Conservation (phyloP, 1,140 invertebrate species). For the Rhyzopertha dominica region DNA sequence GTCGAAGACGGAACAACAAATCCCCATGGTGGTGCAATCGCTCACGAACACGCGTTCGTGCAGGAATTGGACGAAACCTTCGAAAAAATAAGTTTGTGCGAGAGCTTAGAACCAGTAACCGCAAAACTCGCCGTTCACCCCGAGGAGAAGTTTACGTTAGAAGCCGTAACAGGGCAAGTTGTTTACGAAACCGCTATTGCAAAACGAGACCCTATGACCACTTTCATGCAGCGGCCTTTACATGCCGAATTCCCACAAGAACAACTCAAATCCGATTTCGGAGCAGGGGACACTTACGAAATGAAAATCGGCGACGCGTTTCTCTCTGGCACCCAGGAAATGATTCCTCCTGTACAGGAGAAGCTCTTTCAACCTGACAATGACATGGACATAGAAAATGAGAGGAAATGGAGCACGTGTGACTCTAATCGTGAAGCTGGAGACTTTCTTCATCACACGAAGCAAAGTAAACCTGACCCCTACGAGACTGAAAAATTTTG, state of each 20-base stretch:
- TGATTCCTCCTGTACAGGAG: constrained; percentile 17
- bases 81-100: constrained; percentile 36
- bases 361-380: constrained; percentile 19
- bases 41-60: constrained; percentile 21
- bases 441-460: too few species aligned
- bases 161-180: too few species aligned
- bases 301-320: constrained; percentile 50
- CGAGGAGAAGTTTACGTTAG: too few species aligned
- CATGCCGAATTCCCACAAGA: too few species aligned
- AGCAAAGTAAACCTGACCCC: constrained; percentile 14
- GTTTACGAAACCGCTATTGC: too few species aligned
- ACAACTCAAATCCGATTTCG: constrained; percentile 4
- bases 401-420: too few species aligned
- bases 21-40: constrained; percentile 1
- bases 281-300: constrained; percentile 14
- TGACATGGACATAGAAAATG: constrained; percentile 14
- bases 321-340: constrained; percentile 47
- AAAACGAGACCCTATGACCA: too few species aligned
- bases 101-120: constrained; percentile 28
- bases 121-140: too few species aligned
- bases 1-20: constrained; percentile 4
- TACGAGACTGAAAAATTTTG: constrained; percentile 42
- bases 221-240: too few species aligned
- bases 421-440: constrained; percentile 39
- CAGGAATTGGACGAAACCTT: constrained; percentile 35